These are phyloP conservation scores for Lophura nycthemera DNA, from an alignment of 2,113 vertebrate species.

Conservation along the genomic window DNA sequence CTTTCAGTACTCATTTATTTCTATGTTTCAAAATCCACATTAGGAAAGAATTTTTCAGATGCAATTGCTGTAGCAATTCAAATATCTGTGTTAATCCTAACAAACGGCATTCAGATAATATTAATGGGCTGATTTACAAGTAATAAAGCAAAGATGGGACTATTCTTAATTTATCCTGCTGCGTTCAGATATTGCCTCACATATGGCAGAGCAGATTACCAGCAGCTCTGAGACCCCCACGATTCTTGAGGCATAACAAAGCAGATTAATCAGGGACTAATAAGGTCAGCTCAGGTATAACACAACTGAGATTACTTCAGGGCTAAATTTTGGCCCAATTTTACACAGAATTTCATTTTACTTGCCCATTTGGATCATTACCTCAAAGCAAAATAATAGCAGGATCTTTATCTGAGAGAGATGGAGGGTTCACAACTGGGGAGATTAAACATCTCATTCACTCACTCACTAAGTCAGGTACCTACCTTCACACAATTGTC, in stretches of 20 bases:
- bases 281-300: constrained; percentile 50
- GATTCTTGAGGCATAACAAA: constrained; percentile 30
- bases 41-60: neutral
- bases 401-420: neutral
- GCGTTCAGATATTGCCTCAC: constrained; percentile 25
- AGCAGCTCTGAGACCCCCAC: neutral
- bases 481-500: neutral
- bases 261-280: constrained; percentile 49
- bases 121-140: constrained; percentile 61
- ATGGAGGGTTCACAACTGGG: neutral
- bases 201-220: constrained; percentile 41
- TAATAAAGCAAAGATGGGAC: constrained; percentile 32
- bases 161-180: neutral
- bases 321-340: neutral
- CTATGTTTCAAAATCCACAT: constrained; percentile 15
- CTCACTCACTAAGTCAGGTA: neutral
- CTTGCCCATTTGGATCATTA: neutral
- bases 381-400: neutral
- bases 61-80: constrained; percentile 26
- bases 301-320: neutral
- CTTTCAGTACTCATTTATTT: constrained; percentile 16
- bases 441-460: neutral
- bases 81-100: constrained; percentile 37
- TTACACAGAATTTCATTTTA: neutral
- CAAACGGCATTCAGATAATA: constrained; percentile 43